Evolutionary conservation across 64 coral and sea anemone species (phyloP), one percentile per base, ranked within the genome.

Genomic region (Stichodactyla helianthus): DNA sequence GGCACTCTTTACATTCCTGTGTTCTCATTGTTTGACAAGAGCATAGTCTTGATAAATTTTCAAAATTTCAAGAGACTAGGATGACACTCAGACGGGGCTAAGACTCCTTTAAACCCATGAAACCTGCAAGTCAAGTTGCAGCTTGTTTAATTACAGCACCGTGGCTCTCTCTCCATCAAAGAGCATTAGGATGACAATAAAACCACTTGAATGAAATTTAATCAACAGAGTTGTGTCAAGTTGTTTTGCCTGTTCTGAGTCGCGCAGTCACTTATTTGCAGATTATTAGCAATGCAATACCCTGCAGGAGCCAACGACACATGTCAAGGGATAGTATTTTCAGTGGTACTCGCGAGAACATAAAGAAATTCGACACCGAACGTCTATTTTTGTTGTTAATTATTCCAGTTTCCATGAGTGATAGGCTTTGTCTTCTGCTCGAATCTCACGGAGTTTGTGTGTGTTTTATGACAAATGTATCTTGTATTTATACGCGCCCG

Each of bases 211-310:
- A 88, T 95, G 53, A 89, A 90, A 96, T 87, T 90, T 88, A 93
- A 96, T 96, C 94, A 96, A 90, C 91, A 90, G 93, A 90, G 77
- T 89, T 79, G 82, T 88, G 88, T 90, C 91, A 88, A 93, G 81
- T 90, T 88, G 84, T 92, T 88, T 79, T 88, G 91, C 94, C 92
- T 93, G 88, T 96, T 90, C 86, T 68, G 51, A 54, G 25, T 68
- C 28, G 85, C 52, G 71, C 35, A 77, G 85, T 76, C 89, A 55
- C 19, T 85, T 95, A 92, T 95, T 95, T 87, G 85, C 93, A 89
- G 80, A 89, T 86, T 86, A 84, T 84, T 83, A 95, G 70, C 71
- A 89, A 95, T 77, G 87, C 52, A 82, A 87, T 86, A 86, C 83
- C 74, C 8, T 61, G 35, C 35, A 52, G 50, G 50, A 51, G 52